These are phyloP conservation scores for Parazoanthus atlanticus DNA, from an alignment of 92 coral and sea anemone genomes.

Conservation along the genomic window DNA sequence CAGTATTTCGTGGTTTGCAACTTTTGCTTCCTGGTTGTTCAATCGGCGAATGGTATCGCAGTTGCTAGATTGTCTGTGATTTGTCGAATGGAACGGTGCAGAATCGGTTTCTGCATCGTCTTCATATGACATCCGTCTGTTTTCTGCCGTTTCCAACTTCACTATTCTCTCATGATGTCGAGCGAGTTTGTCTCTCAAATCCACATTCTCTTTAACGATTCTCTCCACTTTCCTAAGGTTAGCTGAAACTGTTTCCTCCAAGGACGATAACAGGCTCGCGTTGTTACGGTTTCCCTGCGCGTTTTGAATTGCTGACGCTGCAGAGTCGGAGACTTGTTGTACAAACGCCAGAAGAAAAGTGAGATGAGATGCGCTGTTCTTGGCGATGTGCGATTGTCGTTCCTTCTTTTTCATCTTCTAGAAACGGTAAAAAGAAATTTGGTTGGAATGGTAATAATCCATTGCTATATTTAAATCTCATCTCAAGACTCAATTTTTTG, in stretches of 20 bases:
- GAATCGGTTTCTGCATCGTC: too few relatives aligned
- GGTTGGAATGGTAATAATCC: not conserved
- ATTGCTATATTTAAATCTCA: too few relatives aligned
- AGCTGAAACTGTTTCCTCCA: not conserved
- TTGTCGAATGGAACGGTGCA: too few relatives aligned
- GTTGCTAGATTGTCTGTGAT: too few relatives aligned
- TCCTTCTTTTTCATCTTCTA: constrained; percentile 33
- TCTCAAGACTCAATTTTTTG: too few relatives aligned
- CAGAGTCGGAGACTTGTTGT: not conserved
- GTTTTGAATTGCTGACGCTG: not conserved
- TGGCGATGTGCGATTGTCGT: not conserved
- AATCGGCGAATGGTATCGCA: not conserved
- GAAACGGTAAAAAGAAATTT: not conserved
- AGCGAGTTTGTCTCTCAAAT: not conserved
- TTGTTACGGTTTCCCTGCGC: not conserved
- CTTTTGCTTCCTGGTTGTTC: not conserved
- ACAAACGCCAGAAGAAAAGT: not conserved
- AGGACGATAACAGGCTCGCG: not conserved
- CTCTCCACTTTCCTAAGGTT: not conserved
- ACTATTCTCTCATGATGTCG: not conserved
- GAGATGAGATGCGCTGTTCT: not conserved
- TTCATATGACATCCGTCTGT: too few relatives aligned
- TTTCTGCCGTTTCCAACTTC: not conserved
- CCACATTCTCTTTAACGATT: not conserved
- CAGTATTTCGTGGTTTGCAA: too few relatives aligned